Evolutionary conservation across 2,113 vertebrate genomes (phyloP), one percentile per base, ranked within the genome.

Genomic region (Haemorhous mexicanus): DNA sequence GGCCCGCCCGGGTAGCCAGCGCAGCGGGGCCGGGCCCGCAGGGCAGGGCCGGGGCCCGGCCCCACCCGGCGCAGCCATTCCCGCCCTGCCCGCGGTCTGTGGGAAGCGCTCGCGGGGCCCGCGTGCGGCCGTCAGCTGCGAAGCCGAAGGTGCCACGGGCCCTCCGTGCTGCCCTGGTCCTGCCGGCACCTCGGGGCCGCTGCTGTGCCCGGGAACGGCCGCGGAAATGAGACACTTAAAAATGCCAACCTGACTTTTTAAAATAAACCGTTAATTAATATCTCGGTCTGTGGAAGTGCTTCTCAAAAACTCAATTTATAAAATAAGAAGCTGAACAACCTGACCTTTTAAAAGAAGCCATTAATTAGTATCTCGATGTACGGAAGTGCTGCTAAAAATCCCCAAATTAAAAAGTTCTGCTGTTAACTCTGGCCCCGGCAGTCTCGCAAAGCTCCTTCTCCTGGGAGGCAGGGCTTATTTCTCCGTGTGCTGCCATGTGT

Each of bases 21-120:
- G 52, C 52, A 30, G 52, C 59, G n/a, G 56, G 32, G 53, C 53
- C 17, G 53, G 53, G 32, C 53, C 74, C 30, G 30, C 17, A 32
- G 78, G 79, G 79, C 79, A 23, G 80, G 68, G 69, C 58, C 11
- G 15, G 17, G 17, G 68, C 23, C 23, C 30, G 35, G 61, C 83
- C 20, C 70, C 83, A 5, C 83, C 72, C 72, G 72, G 35, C 49
- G 11, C 47, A 0, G 41, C 41, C n/a, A 1, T 6, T 19, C 50
- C 50, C 14, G n/a, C 4, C 6, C 24, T 39, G 50, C 24, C 30
- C 24, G 39, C 13, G 1, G 0, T 9, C 8, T 15, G 37, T 2
- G 53, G 8, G 35, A 1, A 6, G 26, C 3, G 1, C 13, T 6
- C 0, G 35, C 16, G 2, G 16, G 22, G 43, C 43, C 0, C 0